Conservation (phyloP, 2,888 invertebrate species). For the Lagria hirta region DNA sequence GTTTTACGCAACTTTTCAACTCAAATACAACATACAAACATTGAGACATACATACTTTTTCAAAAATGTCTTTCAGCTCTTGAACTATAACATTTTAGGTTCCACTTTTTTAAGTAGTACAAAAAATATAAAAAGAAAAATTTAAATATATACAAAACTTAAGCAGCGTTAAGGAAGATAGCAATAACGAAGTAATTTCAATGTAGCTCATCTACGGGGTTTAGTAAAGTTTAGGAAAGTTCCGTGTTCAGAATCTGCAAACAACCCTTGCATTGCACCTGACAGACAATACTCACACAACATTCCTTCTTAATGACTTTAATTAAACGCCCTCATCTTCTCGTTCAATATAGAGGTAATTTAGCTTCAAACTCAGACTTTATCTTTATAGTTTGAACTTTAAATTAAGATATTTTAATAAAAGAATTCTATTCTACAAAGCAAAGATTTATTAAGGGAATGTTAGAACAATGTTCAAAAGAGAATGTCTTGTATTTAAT, state of each 20-base stretch:
- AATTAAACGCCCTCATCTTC: conserved; percentile 37
- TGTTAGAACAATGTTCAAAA: no score
- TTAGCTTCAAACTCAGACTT: conserved; percentile 5
- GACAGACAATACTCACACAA: conserved; percentile 37
- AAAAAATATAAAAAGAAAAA: no score
- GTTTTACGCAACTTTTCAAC: no score
- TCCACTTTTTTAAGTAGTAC: no score
- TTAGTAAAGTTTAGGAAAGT: conserved; percentile 22
- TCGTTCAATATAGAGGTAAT: conserved; percentile 22
- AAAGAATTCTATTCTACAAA: conserved; percentile 12
- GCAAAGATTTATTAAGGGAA: no score
- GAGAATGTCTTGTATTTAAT: no score
- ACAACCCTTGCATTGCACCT: conserved; percentile 29
- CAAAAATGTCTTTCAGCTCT: no score
- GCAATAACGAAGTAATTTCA: conserved; percentile 21
- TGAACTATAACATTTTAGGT: no score
- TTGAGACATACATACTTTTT: no score
- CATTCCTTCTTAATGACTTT: conserved; percentile 37
- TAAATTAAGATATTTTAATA: conserved; percentile 13
- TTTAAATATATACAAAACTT: no score
- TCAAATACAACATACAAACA: no score
- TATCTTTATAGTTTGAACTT: conserved; percentile 8
- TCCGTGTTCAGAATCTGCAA: conserved; percentile 13
- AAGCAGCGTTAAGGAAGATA: background rate
- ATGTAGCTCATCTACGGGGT: no score